phyloP scores from a whole-genome alignment of 2,888 invertebrate genomes.

The Xestia xanthographa region DNA sequence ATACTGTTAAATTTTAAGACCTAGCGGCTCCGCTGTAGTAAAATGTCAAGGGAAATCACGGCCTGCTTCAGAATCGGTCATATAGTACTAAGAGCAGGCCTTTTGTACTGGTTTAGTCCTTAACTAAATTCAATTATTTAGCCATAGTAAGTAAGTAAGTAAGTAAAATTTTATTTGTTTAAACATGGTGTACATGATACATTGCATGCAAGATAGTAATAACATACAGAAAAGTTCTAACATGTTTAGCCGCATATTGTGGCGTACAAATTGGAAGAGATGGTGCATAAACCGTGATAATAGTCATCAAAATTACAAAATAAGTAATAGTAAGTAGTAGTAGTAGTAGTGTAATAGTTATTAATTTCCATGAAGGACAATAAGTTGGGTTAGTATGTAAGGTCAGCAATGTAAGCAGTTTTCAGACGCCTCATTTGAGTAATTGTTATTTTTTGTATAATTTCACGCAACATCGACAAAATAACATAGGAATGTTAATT shows the following conservation, averaged over 20 bases:
- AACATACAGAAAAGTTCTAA: no score
- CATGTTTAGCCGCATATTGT: no score
- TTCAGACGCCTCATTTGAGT: not conserved
- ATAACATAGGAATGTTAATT: not conserved
- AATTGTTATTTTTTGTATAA: not conserved
- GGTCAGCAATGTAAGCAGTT: not conserved
- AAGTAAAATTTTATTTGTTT: no score
- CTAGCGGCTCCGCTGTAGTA: not conserved
- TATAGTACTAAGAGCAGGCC: not conserved
- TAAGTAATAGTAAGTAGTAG: no score
- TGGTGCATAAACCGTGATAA: no score
- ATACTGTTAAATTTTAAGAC: constrained; percentile 18
- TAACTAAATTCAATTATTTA: constrained; percentile 3
- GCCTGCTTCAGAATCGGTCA: not conserved
- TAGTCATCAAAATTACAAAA: no score
- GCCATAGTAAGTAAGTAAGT: no score
- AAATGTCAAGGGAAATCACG: constrained; percentile 44
- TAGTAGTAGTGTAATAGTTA: no score
- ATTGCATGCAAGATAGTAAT: no score
- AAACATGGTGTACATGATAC: no score
- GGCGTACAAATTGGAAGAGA: no score
- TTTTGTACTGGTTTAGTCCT: constrained; percentile 11
- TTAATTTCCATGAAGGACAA: no score
- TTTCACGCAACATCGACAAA: not conserved
- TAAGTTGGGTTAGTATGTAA: not conserved